Base-by-base conservation (phyloP, 2,888 invertebrate species). In the Meghimatium bilineatum region DNA sequence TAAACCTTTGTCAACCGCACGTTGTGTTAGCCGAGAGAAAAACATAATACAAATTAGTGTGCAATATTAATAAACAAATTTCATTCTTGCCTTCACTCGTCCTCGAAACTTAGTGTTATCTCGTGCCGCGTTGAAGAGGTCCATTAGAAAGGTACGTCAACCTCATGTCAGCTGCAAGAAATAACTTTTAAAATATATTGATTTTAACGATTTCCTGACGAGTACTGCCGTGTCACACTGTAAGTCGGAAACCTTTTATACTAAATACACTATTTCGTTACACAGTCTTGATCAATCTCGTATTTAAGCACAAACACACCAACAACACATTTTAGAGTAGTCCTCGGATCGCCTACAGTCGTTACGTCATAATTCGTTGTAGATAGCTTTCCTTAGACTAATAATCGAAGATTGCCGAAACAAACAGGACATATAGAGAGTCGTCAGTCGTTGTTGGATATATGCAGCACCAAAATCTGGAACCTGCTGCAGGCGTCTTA, bases 391-490 rank as follows among this genome's bases (percentile, higher is more conserved):
- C 36, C 49, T 44, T 49, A 74, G 49, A 49, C 72, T 38, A 74
- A 49, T 29, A 3, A 29, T 49, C 6, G 20, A 38, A 6, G n/a
- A 36, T 26, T 38, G 3, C 23, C n/a, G 26, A 12, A 44, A 44
- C 74, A 74, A 49, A 52, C 44, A 20, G 52, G 74, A 52, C 74
- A 74, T 29, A 74, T 32, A 74, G 52, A 74, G 32, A 32, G 32
- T 74, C 72, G 72, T 74, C 72, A 49, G 72, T 74, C 72, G 44
- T 44, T 29, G 72, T 44, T 44, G n/a, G 56, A 56, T 6, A 56
- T 29, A 71, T 36, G 72, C 49, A 74, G 72, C 49, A 49, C 72
- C 72, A 74, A 49, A 74, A 74, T 74, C 49, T 74, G 44, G 49
- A 74, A 49, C 49, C 49, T 49, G 72, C 29, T 49, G 49, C 29